These are phyloP conservation scores for Panzeria rudis DNA, from an alignment of 2,888 invertebrate genomes.

Conservation along the genomic window DNA sequence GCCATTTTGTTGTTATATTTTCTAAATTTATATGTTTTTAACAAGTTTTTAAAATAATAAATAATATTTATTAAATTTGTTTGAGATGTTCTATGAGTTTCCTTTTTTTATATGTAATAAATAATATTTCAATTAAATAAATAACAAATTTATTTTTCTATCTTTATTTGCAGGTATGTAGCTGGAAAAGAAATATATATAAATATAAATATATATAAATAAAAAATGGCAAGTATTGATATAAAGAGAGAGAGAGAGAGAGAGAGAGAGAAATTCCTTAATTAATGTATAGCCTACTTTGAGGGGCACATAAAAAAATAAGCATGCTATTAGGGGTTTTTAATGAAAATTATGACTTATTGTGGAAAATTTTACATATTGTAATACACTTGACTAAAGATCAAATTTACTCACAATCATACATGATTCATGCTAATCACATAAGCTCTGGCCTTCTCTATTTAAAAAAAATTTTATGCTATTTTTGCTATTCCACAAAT, in stretches of 20 bases:
- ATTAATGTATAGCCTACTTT: not conserved
- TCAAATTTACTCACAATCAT: too few relatives aligned
- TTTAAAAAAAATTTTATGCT: not conserved
- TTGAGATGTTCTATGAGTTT: too few relatives aligned
- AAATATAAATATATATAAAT: too few relatives aligned
- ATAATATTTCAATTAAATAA: slow-evolving; percentile 59
- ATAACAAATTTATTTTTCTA: slow-evolving; percentile 31
- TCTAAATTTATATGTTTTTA: slow-evolving; percentile 37
- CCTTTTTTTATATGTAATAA: slow-evolving; percentile 22
- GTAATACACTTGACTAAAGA: too few relatives aligned
- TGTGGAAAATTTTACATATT: not conserved
- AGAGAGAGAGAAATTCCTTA: not conserved
- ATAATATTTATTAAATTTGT: slow-evolving; percentile 37
- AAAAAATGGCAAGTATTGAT: slow-evolving; percentile 14
- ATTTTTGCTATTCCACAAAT: not conserved
- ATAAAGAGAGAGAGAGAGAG: not conserved
- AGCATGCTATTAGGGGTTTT: not conserved
- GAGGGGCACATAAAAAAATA: not conserved
- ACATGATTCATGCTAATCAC: too few relatives aligned
- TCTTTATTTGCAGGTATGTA: slow-evolving; percentile 57
- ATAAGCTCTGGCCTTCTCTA: too few relatives aligned
- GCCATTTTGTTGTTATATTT: slow-evolving; percentile 19
- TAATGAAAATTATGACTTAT: not conserved
- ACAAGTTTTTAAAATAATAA: slow-evolving; percentile 47
- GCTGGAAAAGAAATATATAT: not conserved